Percentiles rank a stretch among this genome's conserved stretches.
phyloP scores from a whole-genome alignment of 37 sponge, comb jelly and placozoan species.

The Ianthella basta region DNA sequence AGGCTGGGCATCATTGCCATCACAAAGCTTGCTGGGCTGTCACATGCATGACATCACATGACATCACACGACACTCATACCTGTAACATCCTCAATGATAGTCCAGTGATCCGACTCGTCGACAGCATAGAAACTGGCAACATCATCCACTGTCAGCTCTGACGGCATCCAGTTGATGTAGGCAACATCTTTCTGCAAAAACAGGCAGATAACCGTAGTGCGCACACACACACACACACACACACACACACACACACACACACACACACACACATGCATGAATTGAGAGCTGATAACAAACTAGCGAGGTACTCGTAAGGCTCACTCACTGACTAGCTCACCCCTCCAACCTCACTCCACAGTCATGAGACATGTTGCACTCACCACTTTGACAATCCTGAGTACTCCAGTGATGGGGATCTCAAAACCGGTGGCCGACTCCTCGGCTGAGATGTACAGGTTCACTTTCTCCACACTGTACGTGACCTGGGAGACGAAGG shows the following conservation, averaged over 20 bases:
- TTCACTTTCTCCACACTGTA: constrained; percentile 44
- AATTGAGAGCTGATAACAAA: neutral
- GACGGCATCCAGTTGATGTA: constrained; percentile 59
- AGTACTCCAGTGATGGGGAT: constrained; percentile 62
- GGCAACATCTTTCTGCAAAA: constrained; percentile 19
- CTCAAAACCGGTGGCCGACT: constrained; percentile 75
- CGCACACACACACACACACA: neutral
- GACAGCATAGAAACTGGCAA: constrained; percentile 59
- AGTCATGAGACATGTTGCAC: neutral
- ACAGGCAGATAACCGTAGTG: neutral
- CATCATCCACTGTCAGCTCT: constrained; percentile 67
- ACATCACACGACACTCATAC: neutral
- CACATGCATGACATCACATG: too few relatives aligned
- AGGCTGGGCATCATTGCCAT: too few relatives aligned
- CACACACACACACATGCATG: constrained; percentile 1
- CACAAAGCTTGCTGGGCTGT: too few relatives aligned
- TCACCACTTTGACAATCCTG: constrained; percentile 57
- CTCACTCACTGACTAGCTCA: neutral
- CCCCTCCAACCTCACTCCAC: neutral
- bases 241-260: constrained; percentile 1
- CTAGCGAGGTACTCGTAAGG: neutral
- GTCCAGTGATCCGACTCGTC: neutral
- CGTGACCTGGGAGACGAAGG: neutral
- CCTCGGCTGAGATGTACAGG: constrained; percentile 69
- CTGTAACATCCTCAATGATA: constrained; percentile 14